Evolutionary conservation across 2,888 invertebrate genomes (phyloP).

Genomic region (Gymnosoma rotundatum): DNA sequence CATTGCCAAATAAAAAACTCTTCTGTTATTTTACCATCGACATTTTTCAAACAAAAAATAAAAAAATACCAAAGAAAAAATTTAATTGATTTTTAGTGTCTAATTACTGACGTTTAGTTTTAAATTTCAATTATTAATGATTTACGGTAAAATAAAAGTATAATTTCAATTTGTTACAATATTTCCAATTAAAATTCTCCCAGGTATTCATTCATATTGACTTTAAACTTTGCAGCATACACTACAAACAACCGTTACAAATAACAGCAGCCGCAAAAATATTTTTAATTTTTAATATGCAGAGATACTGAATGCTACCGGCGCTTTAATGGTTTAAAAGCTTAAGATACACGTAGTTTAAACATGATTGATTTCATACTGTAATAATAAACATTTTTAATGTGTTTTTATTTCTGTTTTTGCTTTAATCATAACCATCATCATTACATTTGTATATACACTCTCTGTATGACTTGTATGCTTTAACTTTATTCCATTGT

Average conservation of each 20-base stretch:
- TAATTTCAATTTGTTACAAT: conserved; percentile 40
- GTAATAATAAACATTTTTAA: conserved; percentile 40
- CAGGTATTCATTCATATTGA: conserved; percentile 18
- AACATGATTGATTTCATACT: conserved; percentile 53
- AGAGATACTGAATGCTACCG: neutral
- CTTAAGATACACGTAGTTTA: conserved; percentile 38
- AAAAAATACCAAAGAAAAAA: too few relatives aligned
- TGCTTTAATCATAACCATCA: conserved; percentile 11
- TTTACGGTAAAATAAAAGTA: conserved; percentile 46
- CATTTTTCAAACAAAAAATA: too few relatives aligned
- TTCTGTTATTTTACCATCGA: too few relatives aligned
- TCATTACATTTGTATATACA: neutral
- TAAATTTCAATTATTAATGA: conserved; percentile 47
- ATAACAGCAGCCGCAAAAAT: too few relatives aligned
- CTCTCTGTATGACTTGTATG: neutral
- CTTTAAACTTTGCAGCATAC: too few relatives aligned
- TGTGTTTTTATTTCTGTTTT: neutral
- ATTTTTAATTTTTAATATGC: neutral
- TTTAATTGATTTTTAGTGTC: too few relatives aligned
- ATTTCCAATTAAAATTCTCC: conserved; percentile 49
- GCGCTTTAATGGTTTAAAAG: conserved; percentile 1
- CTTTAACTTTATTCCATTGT: conserved; percentile 5
- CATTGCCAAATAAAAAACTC: too few relatives aligned
- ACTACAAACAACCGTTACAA: too few relatives aligned
- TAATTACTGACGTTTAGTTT: neutral